Percentiles rank a stretch among this genome's conserved stretches.
These are phyloP conservation scores for Seriola aureovittata DNA, from an alignment of 2,113 vertebrate species.

Conservation along the genomic window DNA sequence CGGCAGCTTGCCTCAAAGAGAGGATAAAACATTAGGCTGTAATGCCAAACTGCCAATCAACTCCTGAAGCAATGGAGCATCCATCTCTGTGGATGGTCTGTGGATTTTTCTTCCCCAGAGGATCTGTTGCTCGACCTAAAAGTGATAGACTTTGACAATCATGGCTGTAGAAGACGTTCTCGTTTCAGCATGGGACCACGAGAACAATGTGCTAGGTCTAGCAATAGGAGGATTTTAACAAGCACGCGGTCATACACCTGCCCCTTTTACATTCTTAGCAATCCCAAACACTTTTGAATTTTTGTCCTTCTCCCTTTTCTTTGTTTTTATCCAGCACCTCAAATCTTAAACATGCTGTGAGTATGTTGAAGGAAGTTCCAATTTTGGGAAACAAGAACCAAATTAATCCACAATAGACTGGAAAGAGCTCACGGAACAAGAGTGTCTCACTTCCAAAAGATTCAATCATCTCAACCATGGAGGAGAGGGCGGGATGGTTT, in stretches of 20 bases:
- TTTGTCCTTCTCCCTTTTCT: background rate
- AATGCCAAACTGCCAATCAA: background rate
- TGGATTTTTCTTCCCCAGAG: background rate
- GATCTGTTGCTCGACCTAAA: background rate
- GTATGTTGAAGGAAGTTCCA: background rate
- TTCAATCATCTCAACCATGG: background rate
- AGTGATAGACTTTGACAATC: background rate
- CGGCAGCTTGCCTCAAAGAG: background rate
- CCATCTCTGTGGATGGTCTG: background rate
- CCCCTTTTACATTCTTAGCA: background rate
- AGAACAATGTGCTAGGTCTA: background rate
- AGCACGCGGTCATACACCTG: conserved; percentile 1
- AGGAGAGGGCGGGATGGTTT: background rate
- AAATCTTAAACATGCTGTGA: background rate
- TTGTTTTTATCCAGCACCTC: background rate
- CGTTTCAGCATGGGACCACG: background rate
- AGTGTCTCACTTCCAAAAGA: background rate
- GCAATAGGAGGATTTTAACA: conserved; percentile 10
- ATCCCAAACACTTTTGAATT: background rate
- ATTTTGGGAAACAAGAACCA: background rate
- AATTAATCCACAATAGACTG: background rate
- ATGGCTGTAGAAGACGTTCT: background rate
- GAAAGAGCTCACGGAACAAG: background rate
- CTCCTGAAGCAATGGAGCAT: background rate
- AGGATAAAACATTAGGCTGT: background rate